Base-by-base conservation (phyloP, 2,888 invertebrate species). In the Magallana nippona region DNA sequence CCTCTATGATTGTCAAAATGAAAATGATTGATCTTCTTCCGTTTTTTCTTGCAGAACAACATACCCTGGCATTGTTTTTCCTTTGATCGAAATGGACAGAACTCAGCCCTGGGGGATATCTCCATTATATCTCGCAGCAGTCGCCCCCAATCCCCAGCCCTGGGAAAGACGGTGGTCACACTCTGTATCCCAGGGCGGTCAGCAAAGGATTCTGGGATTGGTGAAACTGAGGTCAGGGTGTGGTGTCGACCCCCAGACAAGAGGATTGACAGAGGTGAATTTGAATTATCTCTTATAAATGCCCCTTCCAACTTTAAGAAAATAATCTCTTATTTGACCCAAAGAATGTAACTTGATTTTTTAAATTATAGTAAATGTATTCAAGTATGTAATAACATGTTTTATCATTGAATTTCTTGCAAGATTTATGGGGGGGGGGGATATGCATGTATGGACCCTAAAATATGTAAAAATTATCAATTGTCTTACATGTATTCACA, bases 21-120 rank as follows among this genome's bases (percentile, higher is more conserved):
- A 44, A 2, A 55, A 19, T 44, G 32, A 55, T n/a, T 55, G 17
- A 78, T 55, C 11, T 27, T 2, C 19, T 27, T 5, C 13, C 22
- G 32, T 60, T n/a, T 44, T 62, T 56, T 19, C 15, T 82, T 83
- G 55, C 84, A 90, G 90, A 87, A 87, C 27, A 87, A 85, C 82
- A 86, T 83, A 8, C 82, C 90, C 0, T 91, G 92, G 91, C 91
- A 91, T 81, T 91, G 91, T 84, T 93, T 92, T 86, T 88, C 89
- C 1, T 93, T 93, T 86, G 92, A 92, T 81, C 86, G 89, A 10
- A 86, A 85, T 17, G 82, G 85, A n/a, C 86, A 82, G 62, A 71
- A 71, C 15, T 57, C 78, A 5, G 32, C 60, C 10, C 78, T 87
- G 56, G 83, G 86, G 15, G 91, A 92, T 78, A 82, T 90, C 13